phyloP scores from a whole-genome alignment of 2,797 vertebrate genomes.

The Catostomus latipinnis region DNA sequence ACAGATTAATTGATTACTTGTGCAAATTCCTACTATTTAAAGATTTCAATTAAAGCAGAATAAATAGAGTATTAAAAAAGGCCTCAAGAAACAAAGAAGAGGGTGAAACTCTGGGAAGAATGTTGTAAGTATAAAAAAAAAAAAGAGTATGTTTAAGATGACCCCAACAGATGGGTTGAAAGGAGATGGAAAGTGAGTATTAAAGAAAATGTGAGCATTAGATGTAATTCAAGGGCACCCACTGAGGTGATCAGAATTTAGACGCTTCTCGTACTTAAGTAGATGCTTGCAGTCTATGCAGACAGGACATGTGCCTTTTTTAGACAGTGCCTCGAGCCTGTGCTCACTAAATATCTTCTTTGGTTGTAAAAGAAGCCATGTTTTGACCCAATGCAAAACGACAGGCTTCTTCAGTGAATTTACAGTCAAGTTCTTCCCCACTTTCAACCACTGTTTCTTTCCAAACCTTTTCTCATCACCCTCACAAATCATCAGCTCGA shows the following conservation, averaged over 20 bases:
- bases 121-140: no score
- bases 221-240: no score
- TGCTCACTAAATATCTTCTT: constrained; percentile 29
- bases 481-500: neutral
- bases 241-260: neutral
- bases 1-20: neutral
- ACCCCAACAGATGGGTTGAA: constrained; percentile 27
- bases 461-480: constrained; percentile 5
- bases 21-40: neutral
- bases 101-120: neutral
- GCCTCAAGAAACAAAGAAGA: constrained; percentile 1
- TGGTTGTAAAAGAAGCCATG: constrained; percentile 10
- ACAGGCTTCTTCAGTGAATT: constrained; percentile 24
- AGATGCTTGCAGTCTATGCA: neutral
- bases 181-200: neutral
- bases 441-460: constrained; percentile 11
- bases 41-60: neutral
- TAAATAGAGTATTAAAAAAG: neutral
- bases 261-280: neutral
- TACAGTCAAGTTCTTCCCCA: constrained; percentile 29
- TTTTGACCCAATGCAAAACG: constrained; percentile 36
- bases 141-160: constrained; percentile 21
- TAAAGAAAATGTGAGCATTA: no score
- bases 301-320: neutral
- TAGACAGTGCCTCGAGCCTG: neutral